A percentile compares a stretch with the other conserved stretches of the same genome.
Conservation (phyloP, 1,140 invertebrate species). For the Cotesia chilonis region DNA sequence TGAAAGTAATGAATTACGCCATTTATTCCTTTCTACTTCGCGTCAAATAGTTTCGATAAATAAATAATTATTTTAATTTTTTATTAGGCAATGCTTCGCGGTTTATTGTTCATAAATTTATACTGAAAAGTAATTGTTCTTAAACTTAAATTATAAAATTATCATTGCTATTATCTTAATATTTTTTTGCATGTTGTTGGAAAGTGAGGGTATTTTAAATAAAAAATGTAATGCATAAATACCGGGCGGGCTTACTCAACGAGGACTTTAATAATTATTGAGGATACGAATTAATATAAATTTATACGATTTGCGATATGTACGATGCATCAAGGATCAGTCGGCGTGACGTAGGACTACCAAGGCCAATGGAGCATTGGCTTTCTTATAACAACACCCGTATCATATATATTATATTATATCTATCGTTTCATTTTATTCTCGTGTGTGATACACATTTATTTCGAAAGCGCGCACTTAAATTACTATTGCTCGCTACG, state of each 20-base stretch:
- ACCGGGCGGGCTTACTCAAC: no score
- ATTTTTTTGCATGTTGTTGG: no score
- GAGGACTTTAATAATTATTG: no score
- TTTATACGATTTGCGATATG: neutral
- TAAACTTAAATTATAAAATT: no score
- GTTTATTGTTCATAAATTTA: no score
- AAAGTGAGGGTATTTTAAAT: no score
- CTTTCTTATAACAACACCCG: constrained; percentile 6
- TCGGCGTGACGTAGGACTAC: constrained; percentile 3
- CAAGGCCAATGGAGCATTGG: constrained; percentile 31
- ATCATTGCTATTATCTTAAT: no score
- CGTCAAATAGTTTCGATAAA: constrained; percentile 28
- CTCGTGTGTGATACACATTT: neutral
- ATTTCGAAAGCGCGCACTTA: constrained; percentile 11
- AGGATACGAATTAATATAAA: neutral
- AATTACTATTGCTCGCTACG: neutral
- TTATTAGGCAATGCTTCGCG: neutral
- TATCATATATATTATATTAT: neutral
- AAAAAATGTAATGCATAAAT: no score
- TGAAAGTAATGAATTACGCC: constrained; percentile 31
- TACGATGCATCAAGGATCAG: neutral
- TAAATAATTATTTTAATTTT: constrained; percentile 9
- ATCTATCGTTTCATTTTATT: constrained; percentile 5
- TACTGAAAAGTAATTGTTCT: no score
- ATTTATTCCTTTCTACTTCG: constrained; percentile 23